A percentile compares a stretch with the other conserved stretches of the same genome.
Evolutionary conservation across 1,140 invertebrate genomes (phyloP).

Genomic region (Papilio glaucus): DNA sequence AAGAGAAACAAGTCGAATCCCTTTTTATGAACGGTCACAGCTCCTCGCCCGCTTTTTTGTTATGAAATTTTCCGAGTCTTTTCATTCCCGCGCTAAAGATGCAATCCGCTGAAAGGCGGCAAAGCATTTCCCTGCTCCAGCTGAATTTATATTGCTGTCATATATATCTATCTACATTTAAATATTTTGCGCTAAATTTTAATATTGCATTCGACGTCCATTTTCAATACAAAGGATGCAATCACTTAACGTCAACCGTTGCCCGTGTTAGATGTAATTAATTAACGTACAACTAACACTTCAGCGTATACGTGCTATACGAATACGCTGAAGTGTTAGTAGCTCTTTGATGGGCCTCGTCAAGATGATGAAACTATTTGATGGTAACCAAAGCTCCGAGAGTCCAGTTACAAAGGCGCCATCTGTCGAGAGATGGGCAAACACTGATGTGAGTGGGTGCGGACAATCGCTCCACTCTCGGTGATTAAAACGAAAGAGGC

Average conservation of each 20-base stretch:
- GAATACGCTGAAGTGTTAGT: conserved; percentile 42
- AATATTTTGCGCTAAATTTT: conserved; percentile 26
- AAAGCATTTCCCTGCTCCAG: conserved; percentile 40
- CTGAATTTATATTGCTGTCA: conserved; percentile 35
- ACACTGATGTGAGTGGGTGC: conserved; percentile 72
- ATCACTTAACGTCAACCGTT: conserved; percentile 3
- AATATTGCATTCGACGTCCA: conserved; percentile 21
- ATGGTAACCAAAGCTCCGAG: conserved; percentile 64
- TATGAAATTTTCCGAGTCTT: conserved; percentile 66
- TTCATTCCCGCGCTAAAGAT: conserved; percentile 55
- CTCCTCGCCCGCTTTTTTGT: conserved; percentile 58
- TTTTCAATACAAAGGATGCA: conserved; percentile 11
- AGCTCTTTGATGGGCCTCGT: conserved; percentile 56
- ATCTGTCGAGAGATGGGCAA: conserved; percentile 77
- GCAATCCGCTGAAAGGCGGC: conserved; percentile 54
- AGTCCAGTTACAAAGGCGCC: conserved; percentile 77
- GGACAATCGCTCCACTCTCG: conserved; percentile 78
- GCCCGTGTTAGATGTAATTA: conserved; percentile 39
- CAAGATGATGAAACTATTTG: conserved; percentile 72
- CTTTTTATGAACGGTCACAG: conserved; percentile 73
- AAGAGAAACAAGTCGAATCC: conserved; percentile 73
- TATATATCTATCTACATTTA: conserved; percentile 32
- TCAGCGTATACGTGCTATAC: neutral
- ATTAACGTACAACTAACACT: conserved; percentile 39
- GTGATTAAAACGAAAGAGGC: conserved; percentile 80